Conservation (phyloP, 2,797 vertebrate species). For the Morus bassanus region DNA sequence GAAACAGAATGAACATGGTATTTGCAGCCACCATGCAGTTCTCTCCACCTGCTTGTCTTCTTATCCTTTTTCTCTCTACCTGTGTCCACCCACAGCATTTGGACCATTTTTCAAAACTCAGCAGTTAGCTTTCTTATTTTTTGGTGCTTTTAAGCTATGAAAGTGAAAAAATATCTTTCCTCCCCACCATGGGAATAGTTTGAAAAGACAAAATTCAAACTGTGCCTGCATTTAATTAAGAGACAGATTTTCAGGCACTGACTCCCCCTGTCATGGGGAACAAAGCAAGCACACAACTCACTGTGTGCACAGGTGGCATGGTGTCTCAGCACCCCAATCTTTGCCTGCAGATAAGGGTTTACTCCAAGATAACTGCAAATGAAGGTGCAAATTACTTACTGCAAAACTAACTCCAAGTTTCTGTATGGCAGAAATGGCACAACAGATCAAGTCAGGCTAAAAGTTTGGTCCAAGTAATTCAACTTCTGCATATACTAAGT, state of each 20-base stretch:
- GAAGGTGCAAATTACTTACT: not conserved
- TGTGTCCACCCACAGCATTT: not conserved
- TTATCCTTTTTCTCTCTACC: not conserved
- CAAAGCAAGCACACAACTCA: not conserved
- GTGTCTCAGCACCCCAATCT: not conserved
- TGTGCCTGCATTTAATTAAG: not conserved
- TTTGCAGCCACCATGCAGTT: fast-evolving
- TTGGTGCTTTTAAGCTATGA: not conserved
- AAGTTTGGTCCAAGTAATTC: not conserved
- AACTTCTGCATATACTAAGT: not conserved
- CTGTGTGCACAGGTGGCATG: no score
- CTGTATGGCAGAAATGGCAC: not conserved
- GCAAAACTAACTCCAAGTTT: not conserved
- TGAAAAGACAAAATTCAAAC: not conserved
- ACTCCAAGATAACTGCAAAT: not conserved
- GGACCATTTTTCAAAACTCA: not conserved
- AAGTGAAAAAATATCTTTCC: not conserved
- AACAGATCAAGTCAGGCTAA: not conserved
- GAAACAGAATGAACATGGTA: fast-evolving
- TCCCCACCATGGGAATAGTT: not conserved
- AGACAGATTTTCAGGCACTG: not conserved
- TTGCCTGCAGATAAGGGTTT: not conserved
- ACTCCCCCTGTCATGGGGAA: not conserved
- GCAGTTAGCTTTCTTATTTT: not conserved
- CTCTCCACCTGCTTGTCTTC: not conserved